Evolutionary conservation across 2,888 invertebrate genomes (phyloP), one percentile per base, ranked within the genome.

Genomic region (Xestia xanthographa): DNA sequence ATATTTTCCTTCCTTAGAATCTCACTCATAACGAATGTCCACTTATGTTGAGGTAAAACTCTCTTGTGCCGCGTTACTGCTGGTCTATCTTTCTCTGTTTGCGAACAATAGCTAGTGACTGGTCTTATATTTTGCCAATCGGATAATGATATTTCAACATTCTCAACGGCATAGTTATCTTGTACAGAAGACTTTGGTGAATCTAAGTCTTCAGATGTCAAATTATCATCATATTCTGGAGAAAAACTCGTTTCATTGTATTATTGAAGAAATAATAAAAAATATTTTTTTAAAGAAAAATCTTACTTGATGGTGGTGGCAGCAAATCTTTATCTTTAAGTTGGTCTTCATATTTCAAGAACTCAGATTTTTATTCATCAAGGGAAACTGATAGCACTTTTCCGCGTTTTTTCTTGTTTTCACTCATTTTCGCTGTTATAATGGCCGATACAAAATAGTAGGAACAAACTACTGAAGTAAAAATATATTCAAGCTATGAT

Each of bases 21-120:
- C 75, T 75, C 75, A 70, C 75, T 75, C 75, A 75, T 70, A 69
- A 70, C 58, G 66, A 70, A 66, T 75, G 69, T 66, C 75, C 75
- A 75, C 69, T 75, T 69, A 69, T 75, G 75, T 70, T 75, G 69
- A 75, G 75, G 75, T 70, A 70, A 76, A 71, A 71, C 71, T 67
- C 66, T 73, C 70, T 75, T 75, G 70, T 75, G 70, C 70, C 70
- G 70, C n/a, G 66, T 70, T 71, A 75, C 71, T 66, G 70, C 66
- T 75, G 75, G 71, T 76, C 71, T 76, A 76, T 71, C 60, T 71
- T 71, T 71, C 71, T 76, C 75, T 72, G 60, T 77, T 77, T 67
- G 71, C 72, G 76, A 68, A 77, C 72, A 77, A 77, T 77, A 72
- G 75, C 66, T 75, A 75, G 70, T 75, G n/a, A n/a, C n/a, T n/a